Evolutionary conservation across 2,113 vertebrate genomes (phyloP).

Genomic region (Atherinomorus stipes): DNA sequence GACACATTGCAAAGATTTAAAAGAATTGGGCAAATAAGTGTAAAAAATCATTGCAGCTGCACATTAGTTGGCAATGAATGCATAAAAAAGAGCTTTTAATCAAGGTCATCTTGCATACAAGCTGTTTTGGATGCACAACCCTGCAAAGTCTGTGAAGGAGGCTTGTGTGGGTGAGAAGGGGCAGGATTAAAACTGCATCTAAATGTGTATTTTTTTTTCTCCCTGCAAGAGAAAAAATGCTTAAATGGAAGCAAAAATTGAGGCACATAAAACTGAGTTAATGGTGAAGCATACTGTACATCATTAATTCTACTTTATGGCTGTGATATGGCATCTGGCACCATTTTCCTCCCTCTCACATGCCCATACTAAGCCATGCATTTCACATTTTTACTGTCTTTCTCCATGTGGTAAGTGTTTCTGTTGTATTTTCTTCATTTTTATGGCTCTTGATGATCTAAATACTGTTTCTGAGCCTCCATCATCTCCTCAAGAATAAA

Average conservation of each 20-base stretch:
- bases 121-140: neutral
- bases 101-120: neutral
- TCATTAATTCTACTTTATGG: slow-evolving; percentile 49
- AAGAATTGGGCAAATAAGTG: neutral
- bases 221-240: slow-evolving; percentile 1
- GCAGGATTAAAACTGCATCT: neutral
- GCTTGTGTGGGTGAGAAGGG: neutral
- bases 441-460: slow-evolving; percentile 9
- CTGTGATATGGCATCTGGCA: slow-evolving; percentile 45
- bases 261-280: slow-evolving; percentile 39
- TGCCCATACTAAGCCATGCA: slow-evolving; percentile 32
- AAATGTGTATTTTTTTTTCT: slow-evolving; percentile 4
- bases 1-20: too few relatives aligned
- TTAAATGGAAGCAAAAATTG: slow-evolving; percentile 24
- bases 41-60: neutral
- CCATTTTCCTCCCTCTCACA: slow-evolving; percentile 21
- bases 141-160: neutral
- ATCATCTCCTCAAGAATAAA: slow-evolving; percentile 28
- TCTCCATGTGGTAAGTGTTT: slow-evolving; percentile 42
- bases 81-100: too few relatives aligned
- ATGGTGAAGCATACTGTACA: slow-evolving; percentile 33
- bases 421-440: slow-evolving; percentile 16
- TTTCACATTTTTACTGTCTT: slow-evolving; percentile 37
- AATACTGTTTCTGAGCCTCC: slow-evolving; percentile 8
- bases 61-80: neutral